A percentile compares a stretch with the other conserved stretches of the same genome.
phyloP scores from a whole-genome alignment of 1,140 invertebrate species.

The Arctopsyche grandis region DNA sequence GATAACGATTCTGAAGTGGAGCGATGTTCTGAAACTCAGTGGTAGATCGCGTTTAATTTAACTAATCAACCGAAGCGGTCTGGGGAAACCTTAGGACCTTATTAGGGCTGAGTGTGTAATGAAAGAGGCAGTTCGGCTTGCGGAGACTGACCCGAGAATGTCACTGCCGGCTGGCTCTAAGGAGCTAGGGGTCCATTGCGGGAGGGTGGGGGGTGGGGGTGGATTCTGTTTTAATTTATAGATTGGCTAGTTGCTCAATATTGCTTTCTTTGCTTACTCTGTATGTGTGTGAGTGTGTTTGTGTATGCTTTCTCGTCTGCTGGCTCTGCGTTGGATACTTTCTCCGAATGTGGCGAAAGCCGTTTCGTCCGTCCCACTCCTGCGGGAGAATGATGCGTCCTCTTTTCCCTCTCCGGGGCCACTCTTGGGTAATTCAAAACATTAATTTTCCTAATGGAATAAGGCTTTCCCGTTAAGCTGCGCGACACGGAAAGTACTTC shows the following conservation, averaged over 20 bases:
- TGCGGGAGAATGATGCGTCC: conserved; percentile 32
- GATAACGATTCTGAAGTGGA: too few species aligned
- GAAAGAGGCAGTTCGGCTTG: conserved; percentile 40
- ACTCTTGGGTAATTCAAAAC: conserved; percentile 60
- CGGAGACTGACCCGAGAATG: conserved; percentile 45
- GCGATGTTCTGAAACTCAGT: too few species aligned
- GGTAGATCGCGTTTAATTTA: conserved; percentile 49
- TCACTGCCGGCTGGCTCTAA: not conserved
- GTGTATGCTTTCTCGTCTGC: conserved; percentile 12
- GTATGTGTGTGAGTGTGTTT: not conserved
- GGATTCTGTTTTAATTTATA: conserved; percentile 49
- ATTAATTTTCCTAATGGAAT: conserved; percentile 67
- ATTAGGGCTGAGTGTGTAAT: conserved; percentile 49
- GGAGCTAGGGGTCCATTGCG: too few species aligned
- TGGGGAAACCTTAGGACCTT: conserved; percentile 42
- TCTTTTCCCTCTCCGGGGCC: conserved; percentile 38
- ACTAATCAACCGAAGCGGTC: conserved; percentile 50
- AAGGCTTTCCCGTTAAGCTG: conserved; percentile 60
- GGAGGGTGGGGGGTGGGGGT: too few species aligned
- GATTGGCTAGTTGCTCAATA: conserved; percentile 53
- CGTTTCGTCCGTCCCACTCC: not conserved
- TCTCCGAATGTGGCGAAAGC: not conserved
- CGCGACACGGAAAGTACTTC: conserved; percentile 57
- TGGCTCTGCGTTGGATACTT: not conserved
- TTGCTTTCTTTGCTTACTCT: conserved; percentile 42